These are phyloP conservation scores for Dasyurus viverrinus DNA, from an alignment of 2,113 vertebrate species.

Conservation along the genomic window DNA sequence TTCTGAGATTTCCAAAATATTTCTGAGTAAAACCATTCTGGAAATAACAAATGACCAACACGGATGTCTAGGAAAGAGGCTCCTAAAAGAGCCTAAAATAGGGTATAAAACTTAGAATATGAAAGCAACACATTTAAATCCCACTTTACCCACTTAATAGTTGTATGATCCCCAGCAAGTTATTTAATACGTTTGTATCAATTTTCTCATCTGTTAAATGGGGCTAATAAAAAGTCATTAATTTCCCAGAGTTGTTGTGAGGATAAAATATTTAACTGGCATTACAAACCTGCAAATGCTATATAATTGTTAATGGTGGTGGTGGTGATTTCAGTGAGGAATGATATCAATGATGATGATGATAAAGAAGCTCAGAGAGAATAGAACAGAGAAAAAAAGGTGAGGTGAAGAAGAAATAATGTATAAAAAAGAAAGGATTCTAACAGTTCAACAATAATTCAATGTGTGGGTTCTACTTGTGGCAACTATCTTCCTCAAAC, in stretches of 20 bases:
- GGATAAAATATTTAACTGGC: neutral
- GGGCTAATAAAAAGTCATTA: neutral
- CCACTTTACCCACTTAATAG: neutral
- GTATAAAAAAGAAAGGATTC: too few relatives aligned
- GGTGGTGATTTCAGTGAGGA: too few relatives aligned
- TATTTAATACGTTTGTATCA: neutral
- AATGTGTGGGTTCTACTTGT: neutral
- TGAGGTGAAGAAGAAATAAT: too few relatives aligned
- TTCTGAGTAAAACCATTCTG: neutral
- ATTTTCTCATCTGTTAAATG: neutral
- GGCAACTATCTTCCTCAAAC: neutral
- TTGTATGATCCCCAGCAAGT: neutral
- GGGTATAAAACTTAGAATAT: neutral
- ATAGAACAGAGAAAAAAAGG: too few relatives aligned
- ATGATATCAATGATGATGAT: too few relatives aligned
- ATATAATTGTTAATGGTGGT: neutral
- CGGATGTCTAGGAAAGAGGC: neutral
- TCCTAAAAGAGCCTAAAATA: neutral
- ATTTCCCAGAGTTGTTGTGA: too few relatives aligned
- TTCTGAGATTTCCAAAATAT: conserved; percentile 22
- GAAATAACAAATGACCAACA: conserved; percentile 3
- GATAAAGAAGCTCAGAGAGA: too few relatives aligned
- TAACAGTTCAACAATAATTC: too few relatives aligned
- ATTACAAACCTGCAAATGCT: neutral
- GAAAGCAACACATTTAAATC: neutral